Base-by-base conservation (phyloP, 2,113 vertebrate genomes). In the Rhynchomys soricoides region DNA sequence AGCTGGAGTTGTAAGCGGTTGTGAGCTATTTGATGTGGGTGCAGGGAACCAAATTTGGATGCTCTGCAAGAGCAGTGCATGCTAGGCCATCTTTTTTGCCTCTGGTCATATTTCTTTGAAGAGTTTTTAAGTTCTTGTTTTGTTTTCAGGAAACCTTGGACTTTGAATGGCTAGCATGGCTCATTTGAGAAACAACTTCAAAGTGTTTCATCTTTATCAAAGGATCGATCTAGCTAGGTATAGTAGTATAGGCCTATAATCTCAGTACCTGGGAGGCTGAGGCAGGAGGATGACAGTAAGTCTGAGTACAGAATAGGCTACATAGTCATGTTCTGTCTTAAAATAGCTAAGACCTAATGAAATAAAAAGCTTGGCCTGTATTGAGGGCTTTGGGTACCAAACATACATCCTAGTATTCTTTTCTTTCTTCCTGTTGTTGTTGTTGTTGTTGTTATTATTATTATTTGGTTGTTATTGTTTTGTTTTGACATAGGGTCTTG, bases 61-160 rank as follows among this genome's bases (percentile, higher is more conserved):
- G 4, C 31, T 79, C 77, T 79, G 77, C 37, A 79, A 79, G 48
- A 26, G 52, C 11, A 8, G 52, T 26, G 15, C 21, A 26, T n/a
- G 52, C 37, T 40, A 24, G 79, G 79, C 79, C 22, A 59, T 57
- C 79, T 82, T 86, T 86, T 73, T 40, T 37, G 34, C 75, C 73
- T 70, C 22, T 59, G 29, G 4, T 59, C 37, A 37, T 37, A 22
- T 86, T 93, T 95, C 83, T 86, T 55, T 81, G 74, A 34, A 77
- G 55, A 64, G 7, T 77, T 37, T 90, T 74, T 87, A 78, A 92
- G 26, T 43, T 87, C 68, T 87, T 40, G n/a, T n/a, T 92, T 26
- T 50, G 73, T 74, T 93, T 96, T 59, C 48, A 93, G 85, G 86
- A 91, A 79, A 45, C 66, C 34, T 24, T 24, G 34, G 62, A 73